A percentile compares a stretch with the other conserved stretches of the same genome.
Evolutionary conservation across 2,113 vertebrate genomes (phyloP).

Genomic region (Galemys pyrenaicus): DNA sequence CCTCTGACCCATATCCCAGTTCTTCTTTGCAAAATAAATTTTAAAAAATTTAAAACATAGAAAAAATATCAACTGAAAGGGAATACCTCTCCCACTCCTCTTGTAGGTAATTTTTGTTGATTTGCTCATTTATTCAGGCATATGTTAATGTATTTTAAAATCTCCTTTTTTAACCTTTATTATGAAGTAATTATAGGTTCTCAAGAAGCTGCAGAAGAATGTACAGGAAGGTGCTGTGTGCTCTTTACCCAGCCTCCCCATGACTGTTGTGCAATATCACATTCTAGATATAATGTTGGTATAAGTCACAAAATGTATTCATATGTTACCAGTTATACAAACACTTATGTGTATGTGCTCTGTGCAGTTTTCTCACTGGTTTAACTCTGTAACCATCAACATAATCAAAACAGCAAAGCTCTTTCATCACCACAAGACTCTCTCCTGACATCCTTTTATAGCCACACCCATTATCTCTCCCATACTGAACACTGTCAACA

Average conservation of each 20-base stretch:
- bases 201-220: not conserved
- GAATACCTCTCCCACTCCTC: not conserved
- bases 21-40: no score
- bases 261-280: not conserved
- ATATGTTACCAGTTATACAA: not conserved
- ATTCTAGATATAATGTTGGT: not conserved
- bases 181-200: not conserved
- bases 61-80: not conserved
- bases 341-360: rapidly evolving
- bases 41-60: no score
- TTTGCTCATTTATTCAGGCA: not conserved
- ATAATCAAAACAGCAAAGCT: not conserved
- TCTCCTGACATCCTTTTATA: not conserved
- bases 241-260: not conserved
- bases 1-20: no score
- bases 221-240: not conserved
- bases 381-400: not conserved
- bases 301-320: not conserved
- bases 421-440: not conserved
- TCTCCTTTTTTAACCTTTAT: not conserved
- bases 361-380: not conserved
- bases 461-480: not conserved
- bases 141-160: not conserved
- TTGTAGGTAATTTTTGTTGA: not conserved
- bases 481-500: not conserved